phyloP scores from a whole-genome alignment of 2,888 invertebrate species.

The Malthinus flaveolus region DNA sequence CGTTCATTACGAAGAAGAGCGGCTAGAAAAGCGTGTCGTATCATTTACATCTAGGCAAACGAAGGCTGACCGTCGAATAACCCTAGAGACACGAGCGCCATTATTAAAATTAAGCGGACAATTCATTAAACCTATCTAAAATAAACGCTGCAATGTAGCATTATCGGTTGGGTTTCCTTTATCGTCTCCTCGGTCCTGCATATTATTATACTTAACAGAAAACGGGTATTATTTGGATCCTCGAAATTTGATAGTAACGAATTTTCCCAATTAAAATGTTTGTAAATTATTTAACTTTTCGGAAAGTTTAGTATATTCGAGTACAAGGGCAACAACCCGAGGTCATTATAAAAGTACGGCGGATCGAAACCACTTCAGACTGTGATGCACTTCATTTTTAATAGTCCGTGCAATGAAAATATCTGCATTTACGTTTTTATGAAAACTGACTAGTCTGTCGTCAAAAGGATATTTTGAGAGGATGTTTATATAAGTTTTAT shows the following conservation, averaged over 20 bases:
- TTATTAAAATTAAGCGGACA: constrained; percentile 27
- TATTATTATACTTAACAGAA: constrained; percentile 11
- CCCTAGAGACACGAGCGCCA: constrained; percentile 19
- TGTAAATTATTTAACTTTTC: constrained; percentile 1
- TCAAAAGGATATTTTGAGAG: too few species aligned
- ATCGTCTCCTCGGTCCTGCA: constrained; percentile 16
- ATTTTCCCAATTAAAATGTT: not conserved
- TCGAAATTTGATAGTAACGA: not conserved
- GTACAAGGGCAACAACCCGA: constrained; percentile 1
- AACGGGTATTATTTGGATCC: constrained; percentile 3
- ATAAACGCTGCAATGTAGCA: constrained; percentile 18
- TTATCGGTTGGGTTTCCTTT: constrained; percentile 18
- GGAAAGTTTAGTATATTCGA: not conserved
- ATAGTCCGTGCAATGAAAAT: constrained; percentile 10
- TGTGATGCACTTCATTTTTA: constrained; percentile 21
- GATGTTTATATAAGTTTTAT: too few species aligned
- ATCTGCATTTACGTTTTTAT: constrained; percentile 19
- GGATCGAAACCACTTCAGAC: constrained; percentile 27
- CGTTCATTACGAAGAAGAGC: not conserved
- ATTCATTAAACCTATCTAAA: constrained; percentile 27
- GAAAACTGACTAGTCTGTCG: not conserved
- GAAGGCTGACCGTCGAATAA: constrained; percentile 18
- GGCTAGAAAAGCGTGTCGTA: constrained; percentile 21
- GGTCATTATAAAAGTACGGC: constrained; percentile 19
- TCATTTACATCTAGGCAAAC: constrained; percentile 19